phyloP scores from a whole-genome alignment of 2,797 vertebrate genomes.

The Lycodopsis pacificus region DNA sequence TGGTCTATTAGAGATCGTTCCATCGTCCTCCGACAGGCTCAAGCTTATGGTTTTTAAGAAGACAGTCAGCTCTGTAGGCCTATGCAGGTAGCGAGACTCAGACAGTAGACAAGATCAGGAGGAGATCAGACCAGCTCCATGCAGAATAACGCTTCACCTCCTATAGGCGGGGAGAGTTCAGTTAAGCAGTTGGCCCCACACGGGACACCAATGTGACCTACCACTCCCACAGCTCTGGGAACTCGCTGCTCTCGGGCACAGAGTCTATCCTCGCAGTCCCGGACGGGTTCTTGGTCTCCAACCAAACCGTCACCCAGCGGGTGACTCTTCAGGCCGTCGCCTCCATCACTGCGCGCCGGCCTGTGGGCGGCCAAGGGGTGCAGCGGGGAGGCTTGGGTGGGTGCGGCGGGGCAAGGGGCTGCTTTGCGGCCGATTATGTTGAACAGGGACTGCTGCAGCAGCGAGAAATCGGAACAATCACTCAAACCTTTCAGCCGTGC shows the following conservation, averaged over 20 bases:
- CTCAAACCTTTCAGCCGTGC: slow-evolving; percentile 56
- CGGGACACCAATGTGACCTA: slow-evolving; percentile 74
- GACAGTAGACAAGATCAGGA: slow-evolving; percentile 30
- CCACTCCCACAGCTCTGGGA: slow-evolving; percentile 72
- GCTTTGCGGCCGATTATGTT: slow-evolving; percentile 82
- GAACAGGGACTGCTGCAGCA: slow-evolving; percentile 82
- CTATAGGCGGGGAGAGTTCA: slow-evolving; percentile 56
- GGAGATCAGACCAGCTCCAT: slow-evolving; percentile 60
- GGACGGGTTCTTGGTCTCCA: slow-evolving; percentile 50
- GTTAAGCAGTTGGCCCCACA: slow-evolving; percentile 57
- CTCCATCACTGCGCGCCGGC: slow-evolving; percentile 59
- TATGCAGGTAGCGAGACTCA: slow-evolving; percentile 60
- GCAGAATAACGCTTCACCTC: slow-evolving; percentile 58
- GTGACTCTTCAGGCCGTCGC: slow-evolving; percentile 48
- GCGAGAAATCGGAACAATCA: slow-evolving; percentile 79
- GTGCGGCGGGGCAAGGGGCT: slow-evolving; percentile 42
- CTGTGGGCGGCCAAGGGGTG: slow-evolving; percentile 38
- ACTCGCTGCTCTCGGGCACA: slow-evolving; percentile 65
- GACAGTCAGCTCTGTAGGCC: slow-evolving; percentile 34
- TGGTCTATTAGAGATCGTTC: slow-evolving; percentile 38
- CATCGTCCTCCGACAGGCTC: slow-evolving; percentile 34
- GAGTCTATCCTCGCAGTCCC: slow-evolving; percentile 62
- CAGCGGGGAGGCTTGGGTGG: slow-evolving; percentile 45
- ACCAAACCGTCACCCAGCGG: slow-evolving; percentile 36
- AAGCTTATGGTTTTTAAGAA: slow-evolving; percentile 51